Conservation (phyloP, 2,113 vertebrate genomes). For the Sphaerodactylus townsendi region DNA sequence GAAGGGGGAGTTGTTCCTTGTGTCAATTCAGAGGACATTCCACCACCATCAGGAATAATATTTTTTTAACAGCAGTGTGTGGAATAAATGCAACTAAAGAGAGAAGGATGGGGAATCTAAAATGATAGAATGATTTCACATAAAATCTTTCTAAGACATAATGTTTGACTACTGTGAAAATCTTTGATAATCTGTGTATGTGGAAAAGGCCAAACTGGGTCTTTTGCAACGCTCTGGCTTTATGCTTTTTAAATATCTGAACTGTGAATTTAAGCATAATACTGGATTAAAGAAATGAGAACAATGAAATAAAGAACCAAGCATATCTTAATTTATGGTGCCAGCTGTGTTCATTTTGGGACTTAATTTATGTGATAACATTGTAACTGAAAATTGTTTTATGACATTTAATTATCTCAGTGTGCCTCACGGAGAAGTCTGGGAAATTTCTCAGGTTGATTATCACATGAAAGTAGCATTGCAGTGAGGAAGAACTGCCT, state of each 20-base stretch:
- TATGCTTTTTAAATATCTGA: background rate
- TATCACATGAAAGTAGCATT: background rate
- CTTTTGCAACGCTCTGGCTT: too few relatives aligned
- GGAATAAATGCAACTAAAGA: too few relatives aligned
- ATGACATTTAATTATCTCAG: constrained; percentile 5
- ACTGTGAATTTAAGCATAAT: background rate
- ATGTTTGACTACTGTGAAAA: too few relatives aligned
- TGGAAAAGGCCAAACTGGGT: too few relatives aligned
- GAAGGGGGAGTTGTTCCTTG: too few relatives aligned
- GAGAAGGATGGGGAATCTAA: too few relatives aligned
- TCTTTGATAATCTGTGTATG: too few relatives aligned
- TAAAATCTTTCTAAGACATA: too few relatives aligned
- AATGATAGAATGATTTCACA: too few relatives aligned
- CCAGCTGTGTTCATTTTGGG: background rate
- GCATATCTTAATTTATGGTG: rapidly evolving
- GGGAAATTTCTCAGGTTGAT: background rate
- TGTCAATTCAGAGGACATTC: too few relatives aligned
- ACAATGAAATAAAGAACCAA: background rate
- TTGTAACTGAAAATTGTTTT: background rate
- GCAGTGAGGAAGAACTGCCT: background rate
- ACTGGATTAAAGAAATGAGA: background rate
- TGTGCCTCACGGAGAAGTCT: background rate
- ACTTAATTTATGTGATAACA: background rate
- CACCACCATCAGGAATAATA: too few relatives aligned
- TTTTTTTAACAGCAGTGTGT: too few relatives aligned